These are phyloP conservation scores for Therioaphis trifolii DNA, from an alignment of 2,888 invertebrate genomes.

Conservation along the genomic window DNA sequence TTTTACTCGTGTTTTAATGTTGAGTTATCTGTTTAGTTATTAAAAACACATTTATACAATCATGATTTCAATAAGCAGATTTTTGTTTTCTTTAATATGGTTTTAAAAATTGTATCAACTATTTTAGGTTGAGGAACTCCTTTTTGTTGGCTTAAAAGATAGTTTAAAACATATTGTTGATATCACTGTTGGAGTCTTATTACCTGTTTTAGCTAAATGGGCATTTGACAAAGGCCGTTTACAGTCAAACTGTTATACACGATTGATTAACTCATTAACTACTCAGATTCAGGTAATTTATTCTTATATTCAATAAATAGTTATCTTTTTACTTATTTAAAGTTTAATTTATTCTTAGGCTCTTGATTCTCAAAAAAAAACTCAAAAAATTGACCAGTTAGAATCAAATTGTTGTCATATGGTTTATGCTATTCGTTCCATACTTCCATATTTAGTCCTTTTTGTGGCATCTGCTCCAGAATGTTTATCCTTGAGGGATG, in stretches of 20 bases:
- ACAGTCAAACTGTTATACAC: conserved; percentile 71
- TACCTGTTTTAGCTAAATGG: conserved; percentile 77
- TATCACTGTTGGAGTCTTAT: conserved; percentile 72
- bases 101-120: conserved; percentile 6
- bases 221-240: conserved; percentile 72
- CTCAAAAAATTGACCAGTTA: conserved; percentile 59
- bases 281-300: conserved; percentile 65
- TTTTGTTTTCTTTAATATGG: not conserved
- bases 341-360: conserved; percentile 26
- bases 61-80: not conserved
- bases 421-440: conserved; percentile 68
- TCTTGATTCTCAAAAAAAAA: conserved; percentile 59
- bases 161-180: conserved; percentile 72
- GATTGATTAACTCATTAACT: conserved; percentile 67
- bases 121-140: conserved; percentile 73
- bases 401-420: conserved; percentile 62
- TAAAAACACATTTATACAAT: not conserved
- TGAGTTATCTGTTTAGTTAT: no score
- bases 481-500: conserved; percentile 62
- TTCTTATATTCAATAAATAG: not conserved
- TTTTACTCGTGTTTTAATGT: no score
- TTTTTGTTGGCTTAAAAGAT: conserved; percentile 74
- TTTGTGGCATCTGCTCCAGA: conserved; percentile 67
- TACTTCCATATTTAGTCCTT: conserved; percentile 70
- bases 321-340: not conserved